These are phyloP conservation scores for Scylla paramamosain DNA, from an alignment of 1,140 invertebrate species.

Conservation along the genomic window DNA sequence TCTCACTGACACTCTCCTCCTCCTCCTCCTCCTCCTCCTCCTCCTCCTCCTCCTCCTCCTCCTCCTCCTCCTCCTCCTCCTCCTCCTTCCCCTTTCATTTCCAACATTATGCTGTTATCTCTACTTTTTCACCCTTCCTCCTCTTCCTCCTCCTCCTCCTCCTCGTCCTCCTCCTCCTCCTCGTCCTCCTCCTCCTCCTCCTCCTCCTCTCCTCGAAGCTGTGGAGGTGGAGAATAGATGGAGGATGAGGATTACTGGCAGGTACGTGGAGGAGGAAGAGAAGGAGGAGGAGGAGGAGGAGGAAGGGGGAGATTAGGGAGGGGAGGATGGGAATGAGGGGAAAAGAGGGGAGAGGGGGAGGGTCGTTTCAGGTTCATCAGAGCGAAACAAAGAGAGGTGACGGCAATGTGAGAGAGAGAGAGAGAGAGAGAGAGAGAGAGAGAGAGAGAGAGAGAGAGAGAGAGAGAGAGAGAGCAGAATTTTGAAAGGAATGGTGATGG, in stretches of 20 bases:
- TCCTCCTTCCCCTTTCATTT: not conserved
- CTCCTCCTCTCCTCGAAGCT: not conserved
- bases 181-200: not conserved
- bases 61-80: not conserved
- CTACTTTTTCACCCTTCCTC: not conserved
- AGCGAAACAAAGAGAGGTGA: constrained; percentile 63
- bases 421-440: not conserved
- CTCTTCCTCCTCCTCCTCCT: constrained; percentile 17
- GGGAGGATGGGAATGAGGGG: not conserved
- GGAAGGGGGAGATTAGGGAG: not conserved
- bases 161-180: not conserved
- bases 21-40: constrained; percentile 30
- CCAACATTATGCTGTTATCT: not conserved
- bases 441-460: too few species aligned
- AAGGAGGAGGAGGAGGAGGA: not conserved
- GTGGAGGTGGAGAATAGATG: not conserved
- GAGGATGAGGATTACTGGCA: not conserved
- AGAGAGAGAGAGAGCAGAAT: too few species aligned
- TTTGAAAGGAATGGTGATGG: too few species aligned
- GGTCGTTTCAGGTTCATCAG: constrained; percentile 60
- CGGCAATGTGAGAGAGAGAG: constrained; percentile 53
- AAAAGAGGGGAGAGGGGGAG: not conserved
- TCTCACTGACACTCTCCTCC: not conserved
- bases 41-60: constrained; percentile 17
- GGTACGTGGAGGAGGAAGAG: not conserved